Evolutionary conservation across 2,888 invertebrate species (phyloP).

Genomic region (Leptopilina drosophilae): DNA sequence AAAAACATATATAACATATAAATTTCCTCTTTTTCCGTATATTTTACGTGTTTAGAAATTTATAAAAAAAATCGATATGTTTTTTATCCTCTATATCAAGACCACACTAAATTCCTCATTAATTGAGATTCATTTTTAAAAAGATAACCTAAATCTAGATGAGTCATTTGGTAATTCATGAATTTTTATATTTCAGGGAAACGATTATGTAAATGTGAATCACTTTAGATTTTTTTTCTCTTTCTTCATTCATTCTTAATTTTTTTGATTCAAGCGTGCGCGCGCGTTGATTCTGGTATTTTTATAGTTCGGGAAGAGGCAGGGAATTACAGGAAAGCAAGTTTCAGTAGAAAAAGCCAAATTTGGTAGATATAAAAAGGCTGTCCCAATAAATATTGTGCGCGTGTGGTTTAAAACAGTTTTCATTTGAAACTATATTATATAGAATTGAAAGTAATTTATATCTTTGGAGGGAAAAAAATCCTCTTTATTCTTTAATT

Average conservation of each 20-base stretch:
- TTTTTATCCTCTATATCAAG: background rate
- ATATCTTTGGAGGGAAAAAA: background rate
- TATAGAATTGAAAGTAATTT: background rate
- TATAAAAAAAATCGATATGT: background rate
- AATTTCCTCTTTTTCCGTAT: background rate
- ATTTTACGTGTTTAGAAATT: background rate
- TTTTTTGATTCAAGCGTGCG: background rate
- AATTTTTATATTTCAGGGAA: constrained; percentile 14
- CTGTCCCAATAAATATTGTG: background rate
- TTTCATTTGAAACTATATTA: constrained; percentile 3
- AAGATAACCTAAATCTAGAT: constrained; percentile 25
- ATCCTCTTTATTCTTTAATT: background rate
- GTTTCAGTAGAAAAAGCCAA: background rate
- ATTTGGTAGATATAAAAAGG: background rate
- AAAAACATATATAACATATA: no score
- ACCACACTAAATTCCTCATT: constrained; percentile 8
- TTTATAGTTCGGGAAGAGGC: constrained; percentile 8
- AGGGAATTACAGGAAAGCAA: background rate
- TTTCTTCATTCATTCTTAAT: background rate
- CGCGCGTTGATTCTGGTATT: background rate
- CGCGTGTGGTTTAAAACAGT: background rate
- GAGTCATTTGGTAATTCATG: constrained; percentile 9
- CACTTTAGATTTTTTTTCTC: background rate
- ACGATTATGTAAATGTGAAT: constrained; percentile 23
- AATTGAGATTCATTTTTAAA: constrained; percentile 10